Percentiles rank a stretch among this genome's conserved stretches.
phyloP scores from a whole-genome alignment of 2,113 vertebrate species.

The Callaeas wilsoni region DNA sequence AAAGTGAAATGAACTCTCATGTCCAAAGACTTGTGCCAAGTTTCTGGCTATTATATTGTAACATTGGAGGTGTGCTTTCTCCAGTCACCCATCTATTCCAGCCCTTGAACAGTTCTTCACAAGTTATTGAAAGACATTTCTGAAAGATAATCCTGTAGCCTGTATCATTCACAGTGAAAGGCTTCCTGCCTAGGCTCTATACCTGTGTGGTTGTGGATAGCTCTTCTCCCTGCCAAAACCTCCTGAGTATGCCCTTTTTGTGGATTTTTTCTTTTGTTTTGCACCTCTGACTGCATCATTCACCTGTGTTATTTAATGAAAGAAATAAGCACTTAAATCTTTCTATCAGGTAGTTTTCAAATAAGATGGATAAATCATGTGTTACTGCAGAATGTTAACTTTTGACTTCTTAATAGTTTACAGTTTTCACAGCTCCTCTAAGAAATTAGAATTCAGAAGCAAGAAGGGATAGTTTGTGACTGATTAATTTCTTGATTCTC shows the following conservation, averaged over 20 bases:
- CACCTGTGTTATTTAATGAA: not conserved
- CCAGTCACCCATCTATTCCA: not conserved
- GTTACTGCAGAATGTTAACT: not conserved
- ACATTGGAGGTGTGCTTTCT: not conserved
- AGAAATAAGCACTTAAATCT: not conserved
- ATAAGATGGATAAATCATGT: not conserved
- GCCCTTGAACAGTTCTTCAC: not conserved
- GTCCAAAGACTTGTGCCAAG: not conserved
- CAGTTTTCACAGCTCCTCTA: not conserved
- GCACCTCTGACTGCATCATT: not conserved
- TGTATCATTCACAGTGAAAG: not conserved
- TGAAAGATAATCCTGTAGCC: not conserved
- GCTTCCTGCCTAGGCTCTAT: not conserved
- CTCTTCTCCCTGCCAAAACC: not conserved
- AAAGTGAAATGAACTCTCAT: not conserved
- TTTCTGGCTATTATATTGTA: not conserved
- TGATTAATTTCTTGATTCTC: constrained; percentile 26
- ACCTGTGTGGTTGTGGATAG: not conserved
- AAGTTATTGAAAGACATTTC: not conserved
- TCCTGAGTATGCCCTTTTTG: not conserved
- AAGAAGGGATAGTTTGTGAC: not conserved
- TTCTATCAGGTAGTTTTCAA: not conserved
- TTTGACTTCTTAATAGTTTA: not conserved
- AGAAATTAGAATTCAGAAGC: not conserved
- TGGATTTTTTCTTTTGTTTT: not conserved